Evolutionary conservation across 2,888 invertebrate genomes (phyloP).

Genomic region (Netelia virgata): DNA sequence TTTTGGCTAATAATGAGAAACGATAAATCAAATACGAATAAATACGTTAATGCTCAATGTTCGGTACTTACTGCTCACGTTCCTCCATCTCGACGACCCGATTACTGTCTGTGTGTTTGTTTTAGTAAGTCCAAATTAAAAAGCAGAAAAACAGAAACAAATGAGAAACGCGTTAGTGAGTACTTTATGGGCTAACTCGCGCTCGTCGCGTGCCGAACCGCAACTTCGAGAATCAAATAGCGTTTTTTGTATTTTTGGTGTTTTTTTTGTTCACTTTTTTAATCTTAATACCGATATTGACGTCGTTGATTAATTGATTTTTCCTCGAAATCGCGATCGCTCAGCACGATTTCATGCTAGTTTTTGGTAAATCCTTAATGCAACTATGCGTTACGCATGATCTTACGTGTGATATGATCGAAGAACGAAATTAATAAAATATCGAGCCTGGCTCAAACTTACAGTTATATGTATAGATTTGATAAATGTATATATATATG

Average conservation of each 20-base stretch:
- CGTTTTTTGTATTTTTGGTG: conserved; percentile 24
- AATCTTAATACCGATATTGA: background rate
- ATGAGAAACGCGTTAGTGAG: conserved; percentile 85
- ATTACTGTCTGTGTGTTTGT: conserved; percentile 90
- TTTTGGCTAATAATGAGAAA: background rate
- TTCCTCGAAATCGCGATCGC: conserved; percentile 56
- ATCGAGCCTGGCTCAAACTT: conserved; percentile 28
- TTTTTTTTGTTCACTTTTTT: conserved; percentile 31
- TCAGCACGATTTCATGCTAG: conserved; percentile 57
- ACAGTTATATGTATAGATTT: conserved; percentile 13
- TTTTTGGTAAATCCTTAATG: conserved; percentile 59
- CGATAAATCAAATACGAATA: conserved; percentile 52
- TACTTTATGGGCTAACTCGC: conserved; percentile 67
- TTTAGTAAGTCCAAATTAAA: conserved; percentile 86
- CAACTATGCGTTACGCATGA: conserved; percentile 61
- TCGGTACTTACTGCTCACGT: conserved; percentile 92
- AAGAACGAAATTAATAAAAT: conserved; percentile 22
- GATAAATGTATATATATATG: background rate
- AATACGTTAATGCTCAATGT: conserved; percentile 64
- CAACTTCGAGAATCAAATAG: conserved; percentile 42
- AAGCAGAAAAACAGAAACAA: conserved; percentile 86
- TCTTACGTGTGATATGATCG: conserved; percentile 53
- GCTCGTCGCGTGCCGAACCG: conserved; percentile 36
- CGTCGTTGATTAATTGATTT: conserved; percentile 11
- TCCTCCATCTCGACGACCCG: conserved; percentile 92